Conservation (phyloP, 2,113 vertebrate species). For the Gymnobelideus leadbeateri region DNA sequence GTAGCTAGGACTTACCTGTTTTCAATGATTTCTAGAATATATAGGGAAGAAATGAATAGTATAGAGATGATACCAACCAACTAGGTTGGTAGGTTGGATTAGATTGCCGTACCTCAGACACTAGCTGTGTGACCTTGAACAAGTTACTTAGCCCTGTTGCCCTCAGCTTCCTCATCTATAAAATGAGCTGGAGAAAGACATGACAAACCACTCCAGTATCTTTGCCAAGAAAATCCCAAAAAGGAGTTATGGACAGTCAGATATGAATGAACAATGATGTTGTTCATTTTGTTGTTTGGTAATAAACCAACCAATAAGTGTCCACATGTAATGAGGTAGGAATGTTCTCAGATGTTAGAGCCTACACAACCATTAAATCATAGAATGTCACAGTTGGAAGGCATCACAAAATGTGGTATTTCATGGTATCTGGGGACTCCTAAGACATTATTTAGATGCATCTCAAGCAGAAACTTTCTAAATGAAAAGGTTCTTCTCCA, state of each 20-base stretch:
- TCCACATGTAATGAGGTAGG: not conserved
- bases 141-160: not conserved
- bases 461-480: not conserved
- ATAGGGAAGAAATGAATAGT: not conserved
- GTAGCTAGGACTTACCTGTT: constrained; percentile 40
- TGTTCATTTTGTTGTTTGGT: too few species aligned
- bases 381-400: not conserved
- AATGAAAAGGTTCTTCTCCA: not conserved
- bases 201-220: not conserved
- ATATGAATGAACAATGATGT: too few species aligned
- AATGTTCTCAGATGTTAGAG: not conserved
- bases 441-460: not conserved
- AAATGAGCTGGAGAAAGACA: not conserved
- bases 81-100: not conserved
- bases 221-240: not conserved
- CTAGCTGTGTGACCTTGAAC: not conserved
- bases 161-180: not conserved
- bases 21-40: not conserved
- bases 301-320: not conserved
- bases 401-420: not conserved
- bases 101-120: not conserved
- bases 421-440: not conserved
- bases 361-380: not conserved
- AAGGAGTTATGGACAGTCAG: not conserved
- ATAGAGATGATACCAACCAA: not conserved